phyloP scores from a whole-genome alignment of 2,113 vertebrate species.

The Phalacrocorax aristotelis region DNA sequence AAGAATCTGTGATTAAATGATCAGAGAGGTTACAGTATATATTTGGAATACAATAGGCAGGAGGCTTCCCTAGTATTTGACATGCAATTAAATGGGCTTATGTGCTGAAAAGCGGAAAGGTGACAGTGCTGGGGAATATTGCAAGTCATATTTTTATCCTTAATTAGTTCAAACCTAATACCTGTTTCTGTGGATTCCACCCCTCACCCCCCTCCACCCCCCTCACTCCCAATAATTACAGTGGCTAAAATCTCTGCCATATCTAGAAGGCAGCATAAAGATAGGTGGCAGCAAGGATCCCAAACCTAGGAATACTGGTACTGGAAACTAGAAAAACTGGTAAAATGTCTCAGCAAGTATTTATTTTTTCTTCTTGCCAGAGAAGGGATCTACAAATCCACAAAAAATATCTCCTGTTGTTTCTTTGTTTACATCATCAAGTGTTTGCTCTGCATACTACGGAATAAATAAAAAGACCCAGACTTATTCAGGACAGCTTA shows the following conservation, averaged over 20 bases:
- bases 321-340: too few species aligned
- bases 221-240: not conserved
- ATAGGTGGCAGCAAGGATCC: not conserved
- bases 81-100: not conserved
- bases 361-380: not conserved
- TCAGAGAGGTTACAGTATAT: not conserved
- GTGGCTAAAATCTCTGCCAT: not conserved
- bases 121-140: not conserved
- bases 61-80: not conserved
- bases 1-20: not conserved
- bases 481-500: not conserved
- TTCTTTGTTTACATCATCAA: not conserved
- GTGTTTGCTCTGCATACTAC: not conserved
- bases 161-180: not conserved
- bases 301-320: not conserved
- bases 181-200: not conserved
- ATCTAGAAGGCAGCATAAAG: not conserved
- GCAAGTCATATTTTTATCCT: not conserved
- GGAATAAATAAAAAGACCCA: not conserved
- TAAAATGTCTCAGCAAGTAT: not conserved
- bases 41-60: not conserved
- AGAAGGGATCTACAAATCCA: not conserved
- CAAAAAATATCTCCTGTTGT: not conserved
- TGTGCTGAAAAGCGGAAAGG: not conserved
- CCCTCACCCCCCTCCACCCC: rapidly evolving